Conservation (phyloP, 2,113 vertebrate genomes). For the Eublepharis macularius region DNA sequence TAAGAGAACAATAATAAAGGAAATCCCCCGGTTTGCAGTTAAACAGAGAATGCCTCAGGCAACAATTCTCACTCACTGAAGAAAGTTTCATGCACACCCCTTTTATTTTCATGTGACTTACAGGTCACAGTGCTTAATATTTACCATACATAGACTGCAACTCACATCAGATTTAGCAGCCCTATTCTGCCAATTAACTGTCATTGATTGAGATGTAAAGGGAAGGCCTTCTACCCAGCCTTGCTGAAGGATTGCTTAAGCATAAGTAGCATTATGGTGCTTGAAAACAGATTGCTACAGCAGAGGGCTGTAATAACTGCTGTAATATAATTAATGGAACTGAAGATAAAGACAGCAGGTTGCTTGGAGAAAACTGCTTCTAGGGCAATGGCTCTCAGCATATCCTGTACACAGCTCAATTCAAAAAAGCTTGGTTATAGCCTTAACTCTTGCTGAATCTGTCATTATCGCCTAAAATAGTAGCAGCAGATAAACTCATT, state of each 20-base stretch:
- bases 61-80: neutral
- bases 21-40: neutral
- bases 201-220: neutral
- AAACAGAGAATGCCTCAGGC: neutral
- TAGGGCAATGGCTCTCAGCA: no score
- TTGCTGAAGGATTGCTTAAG: neutral
- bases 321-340: no score
- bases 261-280: neutral
- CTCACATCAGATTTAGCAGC: neutral
- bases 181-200: neutral
- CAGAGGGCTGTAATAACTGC: neutral
- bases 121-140: neutral
- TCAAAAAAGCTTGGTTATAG: no score
- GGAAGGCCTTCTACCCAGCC: neutral
- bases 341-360: no score
- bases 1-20: slow-evolving; percentile 8
- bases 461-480: no score
- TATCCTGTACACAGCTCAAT: no score
- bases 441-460: no score
- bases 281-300: neutral
- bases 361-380: no score
- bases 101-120: slow-evolving; percentile 17
- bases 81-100: neutral
- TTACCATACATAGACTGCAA: neutral
- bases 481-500: no score